These are phyloP conservation scores for Helobdella robusta DNA, from an alignment of 2,888 invertebrate genomes.

Conservation along the genomic window DNA sequence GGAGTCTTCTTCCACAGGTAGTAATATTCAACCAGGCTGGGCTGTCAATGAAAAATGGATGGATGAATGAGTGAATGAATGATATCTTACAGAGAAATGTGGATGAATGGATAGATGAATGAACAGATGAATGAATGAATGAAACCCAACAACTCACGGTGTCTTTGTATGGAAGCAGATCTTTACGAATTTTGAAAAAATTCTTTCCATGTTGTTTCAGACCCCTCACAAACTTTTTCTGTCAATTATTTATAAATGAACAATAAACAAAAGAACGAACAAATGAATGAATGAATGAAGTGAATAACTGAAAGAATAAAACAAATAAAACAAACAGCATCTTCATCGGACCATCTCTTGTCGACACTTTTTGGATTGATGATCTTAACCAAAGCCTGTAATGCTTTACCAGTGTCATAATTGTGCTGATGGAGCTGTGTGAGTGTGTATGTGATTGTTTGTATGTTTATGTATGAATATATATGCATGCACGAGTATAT, in stretches of 20 bases:
- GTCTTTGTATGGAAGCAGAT: slow-evolving; percentile 88
- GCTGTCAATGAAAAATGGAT: slow-evolving; percentile 51
- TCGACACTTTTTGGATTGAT: slow-evolving; percentile 93
- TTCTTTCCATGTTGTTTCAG: slow-evolving; percentile 96
- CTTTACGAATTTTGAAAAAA: slow-evolving; percentile 92
- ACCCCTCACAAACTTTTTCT: slow-evolving; percentile 94
- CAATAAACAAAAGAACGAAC: not conserved
- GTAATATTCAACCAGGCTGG: slow-evolving; percentile 94
- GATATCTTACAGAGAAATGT: not conserved
- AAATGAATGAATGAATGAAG: not conserved
- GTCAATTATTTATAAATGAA: slow-evolving; percentile 12
- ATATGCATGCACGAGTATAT: not conserved
- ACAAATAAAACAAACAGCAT: slow-evolving; percentile 57
- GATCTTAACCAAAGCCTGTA: slow-evolving; percentile 90
- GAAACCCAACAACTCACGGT: slow-evolving; percentile 57
- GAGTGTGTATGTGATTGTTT: not conserved
- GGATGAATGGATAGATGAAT: not conserved
- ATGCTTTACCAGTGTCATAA: slow-evolving; percentile 89
- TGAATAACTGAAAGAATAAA: not conserved
- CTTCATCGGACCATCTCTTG: slow-evolving; percentile 96
- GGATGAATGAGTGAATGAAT: not conserved
- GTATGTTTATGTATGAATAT: not conserved
- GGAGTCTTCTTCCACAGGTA: slow-evolving; percentile 99
- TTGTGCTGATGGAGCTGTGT: slow-evolving; percentile 79
- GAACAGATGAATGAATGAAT: not conserved